Evolutionary conservation across 35 echinoderm and acorn worm species (phyloP), one percentile per base, ranked within the genome.

Genomic region (Ophiothrix spiculata): DNA sequence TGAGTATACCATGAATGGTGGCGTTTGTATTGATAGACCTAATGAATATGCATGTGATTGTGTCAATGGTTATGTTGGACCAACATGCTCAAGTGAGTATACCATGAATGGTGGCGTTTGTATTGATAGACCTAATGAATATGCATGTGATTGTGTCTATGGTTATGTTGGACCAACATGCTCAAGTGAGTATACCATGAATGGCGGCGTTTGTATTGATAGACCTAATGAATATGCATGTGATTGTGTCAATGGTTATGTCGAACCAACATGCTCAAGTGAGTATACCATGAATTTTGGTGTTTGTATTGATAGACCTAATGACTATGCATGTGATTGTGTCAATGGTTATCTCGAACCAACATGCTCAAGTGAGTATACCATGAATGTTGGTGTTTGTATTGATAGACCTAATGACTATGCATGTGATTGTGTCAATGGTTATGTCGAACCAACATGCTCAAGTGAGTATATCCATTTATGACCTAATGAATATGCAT

Each of bases 31-130:
- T 12, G 81, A 86, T 82, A 6, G 15, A 13, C 36, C 54, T 1
- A 37, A 75, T 21, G 63, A 19, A 1, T 91, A 39, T 40, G 77
- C 31, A 0, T 91, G 90, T 81, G 56, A 80, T 19, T 91, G 90
- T 37, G 35, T 32, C 8, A 14, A 83, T 11, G 76, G 90, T 1
- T 91, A 35, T 64, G 79, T 75, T 33, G 90, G 81, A 14, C 40
- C 80, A 25, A 60, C 74, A 19, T 91, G 81, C 38, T 33, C 64
- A 1, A 85, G 82, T 32, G 88, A 49, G 42, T 49, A 49, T 19
- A 49, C 6, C 42, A 49, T 49, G 42, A 49, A 49, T 49, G 42
- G 19, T 10, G 42, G 6, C 6, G 6, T 6, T 19, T 49, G 6
- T 49, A 19, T 49, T 6, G 42, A 19, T 49, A 19, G 42, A 49